Evolutionary conservation across 2,888 invertebrate species (phyloP), one percentile per base, ranked within the genome.

Genomic region (Noctua fimbriata): DNA sequence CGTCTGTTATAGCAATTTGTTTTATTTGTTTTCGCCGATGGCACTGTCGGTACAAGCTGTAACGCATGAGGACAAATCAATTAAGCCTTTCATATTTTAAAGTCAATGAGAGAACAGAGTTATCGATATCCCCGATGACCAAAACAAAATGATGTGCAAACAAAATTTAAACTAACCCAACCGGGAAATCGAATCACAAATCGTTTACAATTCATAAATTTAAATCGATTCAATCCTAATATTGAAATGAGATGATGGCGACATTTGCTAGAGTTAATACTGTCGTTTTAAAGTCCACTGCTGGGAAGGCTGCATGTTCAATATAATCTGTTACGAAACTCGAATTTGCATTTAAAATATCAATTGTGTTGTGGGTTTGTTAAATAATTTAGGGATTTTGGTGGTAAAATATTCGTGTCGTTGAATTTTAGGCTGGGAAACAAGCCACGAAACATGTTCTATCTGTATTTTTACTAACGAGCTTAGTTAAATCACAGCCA

Each of bases 141-240:
- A 36, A 73, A 73, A 72, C 71, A 72, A 79, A 75, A 78, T 81
- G 47, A 72, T 55, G 14, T 9, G 14, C 73, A 69, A 86, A 84
- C 78, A 73, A 87, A 71, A 82, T 76, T 82, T 65, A 78, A 83
- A 80, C 78, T 80, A 63, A 70, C 81, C 70, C 58, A 82, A 80
- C 63, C 75, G 71, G 70, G 82, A 81, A 83, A 86, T 85, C 76
- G 47, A 86, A 84, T 82, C 79, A 70, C 77, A 82, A 88, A 84
- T 86, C 78, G 69, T 77, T 89, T 76, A 81, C 78, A 85, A 89
- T 88, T 88, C 86, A 88, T 88, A 83, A 88, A 88, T 88, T 88
- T 83, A 88, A 88, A 88, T 89, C 83, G 80, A 89, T 88, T 89
- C 88, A 86, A 88, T 89, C 80, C 83, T 85, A 88, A 88, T 89